phyloP scores from a whole-genome alignment of 2,888 invertebrate species.

The Hirtodrosophila trivittata region DNA sequence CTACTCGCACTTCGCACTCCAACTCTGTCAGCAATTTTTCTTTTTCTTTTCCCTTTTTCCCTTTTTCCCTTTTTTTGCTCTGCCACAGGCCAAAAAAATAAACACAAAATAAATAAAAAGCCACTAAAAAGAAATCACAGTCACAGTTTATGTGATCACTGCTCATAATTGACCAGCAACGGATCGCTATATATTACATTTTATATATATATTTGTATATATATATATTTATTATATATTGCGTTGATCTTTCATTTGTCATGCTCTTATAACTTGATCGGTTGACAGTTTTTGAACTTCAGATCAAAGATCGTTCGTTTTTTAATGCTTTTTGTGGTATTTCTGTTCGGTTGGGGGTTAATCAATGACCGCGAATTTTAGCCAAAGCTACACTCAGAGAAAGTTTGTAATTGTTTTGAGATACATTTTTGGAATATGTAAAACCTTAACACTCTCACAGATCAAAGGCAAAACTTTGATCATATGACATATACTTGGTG shows the following conservation, averaged over 20 bases:
- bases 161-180: conserved; percentile 41
- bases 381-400: conserved; percentile 25
- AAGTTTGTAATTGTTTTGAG: conserved; percentile 7
- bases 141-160: conserved; percentile 48
- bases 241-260: conserved; percentile 60
- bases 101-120: neutral
- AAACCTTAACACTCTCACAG: too few species aligned
- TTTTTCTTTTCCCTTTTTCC: too few species aligned
- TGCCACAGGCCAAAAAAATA: conserved; percentile 1
- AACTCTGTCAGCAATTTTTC: conserved; percentile 46
- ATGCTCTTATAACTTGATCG: conserved; percentile 74
- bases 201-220: conserved; percentile 4
- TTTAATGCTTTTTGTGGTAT: conserved; percentile 11
- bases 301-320: conserved; percentile 80
- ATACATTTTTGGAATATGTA: neutral
- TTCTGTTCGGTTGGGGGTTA: conserved; percentile 53
- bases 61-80: conserved; percentile 3
- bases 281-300: conserved; percentile 69
- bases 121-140: conserved; percentile 31
- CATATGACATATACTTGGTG: too few species aligned
- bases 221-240: conserved; percentile 9
- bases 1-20: conserved; percentile 48
- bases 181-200: conserved; percentile 18
- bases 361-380: conserved; percentile 58
- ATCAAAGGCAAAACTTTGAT: too few species aligned